phyloP scores from a whole-genome alignment of 2,888 invertebrate genomes.

The Pherbina coryleti region DNA sequence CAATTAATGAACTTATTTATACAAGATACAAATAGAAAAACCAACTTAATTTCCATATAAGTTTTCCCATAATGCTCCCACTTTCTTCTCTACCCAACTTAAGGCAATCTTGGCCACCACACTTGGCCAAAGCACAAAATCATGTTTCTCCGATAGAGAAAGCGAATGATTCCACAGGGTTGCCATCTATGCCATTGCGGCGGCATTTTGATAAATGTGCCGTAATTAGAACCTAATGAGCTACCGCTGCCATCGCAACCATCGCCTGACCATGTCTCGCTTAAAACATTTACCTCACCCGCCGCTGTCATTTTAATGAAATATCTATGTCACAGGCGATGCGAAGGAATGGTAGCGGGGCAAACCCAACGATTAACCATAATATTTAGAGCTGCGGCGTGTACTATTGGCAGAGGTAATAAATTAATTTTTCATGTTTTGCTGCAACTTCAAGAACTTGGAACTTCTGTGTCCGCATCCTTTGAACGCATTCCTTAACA shows the following conservation, averaged over 20 bases:
- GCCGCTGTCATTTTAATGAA: conserved; percentile 6
- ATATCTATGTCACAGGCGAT: not conserved
- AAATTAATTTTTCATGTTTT: conserved; percentile 39
- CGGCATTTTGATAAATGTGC: conserved; percentile 55
- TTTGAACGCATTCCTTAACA: conserved; percentile 47
- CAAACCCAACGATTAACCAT: conserved; percentile 21
- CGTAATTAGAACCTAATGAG: conserved; percentile 55
- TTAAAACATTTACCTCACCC: not conserved
- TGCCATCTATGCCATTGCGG: conserved; percentile 3
- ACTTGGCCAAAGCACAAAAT: not conserved
- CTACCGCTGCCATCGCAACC: conserved; percentile 13
- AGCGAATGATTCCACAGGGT: not conserved
- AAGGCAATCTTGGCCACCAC: not conserved
- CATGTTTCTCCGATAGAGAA: not conserved
- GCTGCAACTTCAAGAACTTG: not conserved
- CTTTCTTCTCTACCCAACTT: not conserved
- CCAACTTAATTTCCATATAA: no score
- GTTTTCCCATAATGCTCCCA: not conserved
- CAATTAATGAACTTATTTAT: no score
- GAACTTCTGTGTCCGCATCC: conserved; percentile 37
- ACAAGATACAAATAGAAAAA: no score
- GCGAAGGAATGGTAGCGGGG: conserved; percentile 12
- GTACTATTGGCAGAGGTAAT: conserved; percentile 23
- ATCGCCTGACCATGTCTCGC: not conserved
- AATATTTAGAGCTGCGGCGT: conserved; percentile 24